Evolutionary conservation across 2,888 invertebrate genomes (phyloP).

Genomic region (Lasioglossum vierecki): DNA sequence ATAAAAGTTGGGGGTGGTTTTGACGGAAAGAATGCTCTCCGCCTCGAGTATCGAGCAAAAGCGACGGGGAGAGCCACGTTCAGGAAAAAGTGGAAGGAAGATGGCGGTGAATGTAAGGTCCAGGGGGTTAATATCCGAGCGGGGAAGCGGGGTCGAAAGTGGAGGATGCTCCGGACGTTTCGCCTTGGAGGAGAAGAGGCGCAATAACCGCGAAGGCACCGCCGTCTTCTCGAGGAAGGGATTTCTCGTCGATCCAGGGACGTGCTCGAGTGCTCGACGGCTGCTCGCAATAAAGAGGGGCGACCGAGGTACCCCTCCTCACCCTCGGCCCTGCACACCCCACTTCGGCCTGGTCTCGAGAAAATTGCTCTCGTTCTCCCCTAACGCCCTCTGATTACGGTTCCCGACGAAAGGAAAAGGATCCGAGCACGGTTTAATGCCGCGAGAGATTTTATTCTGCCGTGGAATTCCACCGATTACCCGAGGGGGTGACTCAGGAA

Average conservation of each 20-base stretch:
- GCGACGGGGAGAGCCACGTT: neutral
- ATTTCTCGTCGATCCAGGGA: conserved; percentile 41
- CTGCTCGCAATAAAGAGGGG: conserved; percentile 24
- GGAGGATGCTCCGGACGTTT: conserved; percentile 30
- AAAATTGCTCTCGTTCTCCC: conserved; percentile 52
- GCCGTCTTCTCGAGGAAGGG: conserved; percentile 43
- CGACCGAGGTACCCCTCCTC: neutral
- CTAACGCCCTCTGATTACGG: conserved; percentile 55
- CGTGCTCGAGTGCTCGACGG: conserved; percentile 25
- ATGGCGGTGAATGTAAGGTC: neutral
- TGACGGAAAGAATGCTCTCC: neutral
- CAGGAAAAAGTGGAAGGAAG: neutral
- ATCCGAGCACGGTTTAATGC: conserved; percentile 51
- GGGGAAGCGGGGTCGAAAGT: conserved; percentile 21
- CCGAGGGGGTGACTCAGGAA: neutral
- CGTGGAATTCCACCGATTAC: conserved; percentile 48
- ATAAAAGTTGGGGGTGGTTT: neutral
- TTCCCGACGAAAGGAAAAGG: conserved; percentile 45
- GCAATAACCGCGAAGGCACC: conserved; percentile 46
- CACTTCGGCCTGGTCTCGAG: neutral
- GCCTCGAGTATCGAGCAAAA: neutral
- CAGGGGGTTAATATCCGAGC: neutral
- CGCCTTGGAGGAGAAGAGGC: conserved; percentile 2
- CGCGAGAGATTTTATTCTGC: conserved; percentile 51
- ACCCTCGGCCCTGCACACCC: neutral